Evolutionary conservation across 2,113 vertebrate genomes (phyloP), one percentile per base, ranked within the genome.

Genomic region (Cettia cetti): DNA sequence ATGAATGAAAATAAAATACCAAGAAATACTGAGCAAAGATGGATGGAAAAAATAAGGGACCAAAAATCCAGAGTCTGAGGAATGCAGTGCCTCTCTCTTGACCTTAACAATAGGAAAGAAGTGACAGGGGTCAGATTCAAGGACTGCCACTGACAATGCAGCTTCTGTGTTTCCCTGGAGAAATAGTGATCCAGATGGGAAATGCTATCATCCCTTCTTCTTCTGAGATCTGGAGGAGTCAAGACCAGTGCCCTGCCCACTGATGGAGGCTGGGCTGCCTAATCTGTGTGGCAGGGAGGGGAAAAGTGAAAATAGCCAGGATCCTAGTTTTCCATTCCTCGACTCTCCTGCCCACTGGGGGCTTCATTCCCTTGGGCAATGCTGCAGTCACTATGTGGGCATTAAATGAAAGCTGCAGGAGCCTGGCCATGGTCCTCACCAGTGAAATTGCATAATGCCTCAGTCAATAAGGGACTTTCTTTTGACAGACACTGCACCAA

Each of bases 301-400:
- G 31, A 17, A 1, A 4, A 74, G 23, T 23, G 24, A 30, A 70
- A 84, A 91, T 4, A 47, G 19, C 15, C 5, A 4, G 44, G 14
- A 22, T 44, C 23, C 35, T 71, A 86, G 44, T 59, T 93, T 10
- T 18, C 72, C 26, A 21, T 68, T 91, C 44, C 16, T 66, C 50
- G 49, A 4, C 22, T 63, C 30, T 78, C 33, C n/a, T 44, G 10
- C 26, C 15, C 50, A 37, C 16, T 24, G 18, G 0, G 1, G 1
- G 3, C n/a, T 72, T 76, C 37, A 11, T 85, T 71, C 54, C 30
- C 44, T n/a, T 9, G n/a, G 49, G 59, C 22, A 72, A 18, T 0
- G 8, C n/a, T 64, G 44, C 37, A 63, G 44, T 44, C 45, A 33
- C 26, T 79, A 2, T 4, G 8, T 12, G 37, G 40, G 26, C 63